Base-by-base conservation (phyloP, 2,888 invertebrate genomes). In the Orthonychiurus folsomi region DNA sequence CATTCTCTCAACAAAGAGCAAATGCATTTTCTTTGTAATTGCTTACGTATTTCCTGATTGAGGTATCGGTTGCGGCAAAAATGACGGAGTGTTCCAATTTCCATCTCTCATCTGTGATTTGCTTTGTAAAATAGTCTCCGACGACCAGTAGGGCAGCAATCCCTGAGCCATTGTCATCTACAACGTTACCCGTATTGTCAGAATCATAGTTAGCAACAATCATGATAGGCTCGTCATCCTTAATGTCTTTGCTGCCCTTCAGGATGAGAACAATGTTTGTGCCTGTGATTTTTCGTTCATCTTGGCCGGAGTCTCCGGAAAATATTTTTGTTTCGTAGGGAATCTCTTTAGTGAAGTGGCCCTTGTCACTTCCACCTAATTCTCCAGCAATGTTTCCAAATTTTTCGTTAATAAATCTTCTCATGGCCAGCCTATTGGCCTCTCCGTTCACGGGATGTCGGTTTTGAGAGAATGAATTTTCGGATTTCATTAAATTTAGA, bases 141-240 rank as follows among this genome's bases (percentile, higher is more conserved):
- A 74, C 58, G 61, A 72, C 73, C 55, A 75, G 61, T 63, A 74
- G 66, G 37, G 73, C 74, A 18, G 70, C 72, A 5, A 74, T 64
- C 28, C 75, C 75, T n/a, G 74, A 74, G 48, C 74, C 75, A 65
- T 75, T 75, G 61, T 75, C 74, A 56, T 73, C 71, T 5, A 74
- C 66, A 3, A 71, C 67, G 61, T 61, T 53, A n/a, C 24, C 48
- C 12, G 61, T 56, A 20, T 26, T 53, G 59, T 68, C 72, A 2
- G 74, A 74, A 59, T 75, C 74, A 59, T 75, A 75, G 63, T 75
- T 74, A n/a, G 74, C 72, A 18, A 74, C 69, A 24, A 75, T 58
- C 18, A 74, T 58, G n/a, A 74, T 56, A 20, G 75, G 74, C 56
- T 68, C 67, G 59, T 75, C 74, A n/a, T 70, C 65, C 2, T 67